These are phyloP conservation scores for Danio tinwini DNA, from an alignment of 2,797 vertebrate species.

Conservation along the genomic window DNA sequence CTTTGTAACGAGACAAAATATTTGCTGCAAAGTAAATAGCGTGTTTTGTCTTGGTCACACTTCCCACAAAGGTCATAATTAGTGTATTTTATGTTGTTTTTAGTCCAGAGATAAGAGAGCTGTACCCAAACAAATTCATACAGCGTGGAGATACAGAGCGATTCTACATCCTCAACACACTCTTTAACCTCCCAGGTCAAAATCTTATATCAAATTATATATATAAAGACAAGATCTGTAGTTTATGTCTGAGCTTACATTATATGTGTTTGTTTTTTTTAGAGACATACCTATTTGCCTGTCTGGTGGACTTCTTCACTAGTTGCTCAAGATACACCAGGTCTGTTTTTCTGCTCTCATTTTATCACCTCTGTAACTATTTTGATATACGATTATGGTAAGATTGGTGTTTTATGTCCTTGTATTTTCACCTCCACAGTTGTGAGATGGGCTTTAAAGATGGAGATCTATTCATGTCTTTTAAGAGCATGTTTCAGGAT, in stretches of 20 bases:
- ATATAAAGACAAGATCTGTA: background rate
- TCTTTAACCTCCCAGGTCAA: constrained; percentile 97
- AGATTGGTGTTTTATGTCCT: background rate
- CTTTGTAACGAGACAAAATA: background rate
- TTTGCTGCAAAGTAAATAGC: too few relatives aligned
- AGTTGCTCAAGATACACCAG: constrained; percentile 92
- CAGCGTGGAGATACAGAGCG: constrained; percentile 96
- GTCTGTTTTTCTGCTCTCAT: constrained; percentile 68
- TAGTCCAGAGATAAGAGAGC: constrained; percentile 94
- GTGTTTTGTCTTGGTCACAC: too few relatives aligned
- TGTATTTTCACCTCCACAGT: constrained; percentile 66
- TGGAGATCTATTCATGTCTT: constrained; percentile 97
- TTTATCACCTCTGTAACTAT: background rate
- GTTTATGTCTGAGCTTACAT: too few relatives aligned
- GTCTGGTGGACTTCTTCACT: constrained; percentile 95
- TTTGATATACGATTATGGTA: background rate
- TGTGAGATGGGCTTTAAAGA: constrained; percentile 96
- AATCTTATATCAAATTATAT: background rate
- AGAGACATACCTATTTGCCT: constrained; percentile 97
- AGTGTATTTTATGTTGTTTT: background rate
- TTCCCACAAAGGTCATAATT: background rate
- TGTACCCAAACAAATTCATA: constrained; percentile 98
- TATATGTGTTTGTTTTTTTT: constrained; percentile 46
- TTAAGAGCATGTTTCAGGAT: constrained; percentile 97
- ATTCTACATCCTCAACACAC: constrained; percentile 96